A percentile compares a stretch with the other conserved stretches of the same genome.
Conservation (phyloP, 2,888 invertebrate species). For the Archips xylosteana region DNA sequence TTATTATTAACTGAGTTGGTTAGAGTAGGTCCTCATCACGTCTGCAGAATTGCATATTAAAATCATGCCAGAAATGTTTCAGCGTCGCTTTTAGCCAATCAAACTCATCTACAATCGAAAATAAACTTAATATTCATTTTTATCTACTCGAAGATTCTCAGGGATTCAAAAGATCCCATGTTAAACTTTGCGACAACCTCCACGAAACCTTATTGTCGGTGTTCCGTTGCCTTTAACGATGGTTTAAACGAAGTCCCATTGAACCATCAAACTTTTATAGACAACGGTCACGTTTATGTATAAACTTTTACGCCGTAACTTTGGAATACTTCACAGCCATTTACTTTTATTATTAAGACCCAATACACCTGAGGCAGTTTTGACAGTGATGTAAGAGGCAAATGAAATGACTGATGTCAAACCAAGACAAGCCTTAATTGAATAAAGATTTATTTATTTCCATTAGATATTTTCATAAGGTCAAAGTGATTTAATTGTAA, state of each 20-base stretch:
- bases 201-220: neutral
- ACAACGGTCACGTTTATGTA: neutral
- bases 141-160: neutral
- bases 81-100: neutral
- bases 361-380: too few species aligned
- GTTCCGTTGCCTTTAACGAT: neutral
- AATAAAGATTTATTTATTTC: too few species aligned
- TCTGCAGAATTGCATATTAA: too few species aligned
- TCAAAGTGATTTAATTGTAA: too few species aligned
- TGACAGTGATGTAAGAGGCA: too few species aligned
- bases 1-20: too few species aligned
- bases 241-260: neutral
- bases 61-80: too few species aligned
- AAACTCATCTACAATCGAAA: neutral
- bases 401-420: too few species aligned
- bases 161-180: neutral
- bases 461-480: too few species aligned
- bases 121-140: neutral
- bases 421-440: too few species aligned
- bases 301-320: neutral
- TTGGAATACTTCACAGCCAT: neutral
- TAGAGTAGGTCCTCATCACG: too few species aligned
- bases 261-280: neutral
- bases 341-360: too few species aligned
- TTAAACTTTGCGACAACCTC: constrained; percentile 10